A percentile compares a stretch with the other conserved stretches of the same genome.
These are phyloP conservation scores for Hippocampus barbouri DNA, from an alignment of 2,113 vertebrate genomes.

Conservation along the genomic window DNA sequence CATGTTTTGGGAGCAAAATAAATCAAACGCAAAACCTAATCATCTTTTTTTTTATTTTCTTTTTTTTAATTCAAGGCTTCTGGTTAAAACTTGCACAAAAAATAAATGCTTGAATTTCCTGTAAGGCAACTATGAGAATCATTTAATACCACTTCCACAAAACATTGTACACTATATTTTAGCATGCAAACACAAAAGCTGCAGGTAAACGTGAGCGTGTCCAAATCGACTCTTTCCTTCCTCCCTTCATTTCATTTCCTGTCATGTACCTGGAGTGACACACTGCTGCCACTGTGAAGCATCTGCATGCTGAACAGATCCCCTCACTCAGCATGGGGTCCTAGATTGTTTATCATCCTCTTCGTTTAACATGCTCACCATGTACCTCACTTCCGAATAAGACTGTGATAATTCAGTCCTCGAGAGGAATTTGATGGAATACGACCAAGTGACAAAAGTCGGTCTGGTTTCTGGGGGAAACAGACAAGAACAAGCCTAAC, in stretches of 20 bases:
- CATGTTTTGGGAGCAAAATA: not conserved
- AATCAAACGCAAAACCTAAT: too few species aligned
- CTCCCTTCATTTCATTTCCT: too few species aligned
- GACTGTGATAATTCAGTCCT: slow-evolving; percentile 48
- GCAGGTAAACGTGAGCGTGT: slow-evolving; percentile 12
- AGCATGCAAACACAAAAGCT: slow-evolving; percentile 7
- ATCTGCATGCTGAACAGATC: slow-evolving; percentile 34
- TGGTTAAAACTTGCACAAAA: not conserved
- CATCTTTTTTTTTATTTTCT: too few species aligned
- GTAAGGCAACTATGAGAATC: too few species aligned
- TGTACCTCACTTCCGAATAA: slow-evolving; percentile 47
- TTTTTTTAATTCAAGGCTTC: too few species aligned
- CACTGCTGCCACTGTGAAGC: slow-evolving; percentile 19
- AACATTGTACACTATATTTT: not conserved
- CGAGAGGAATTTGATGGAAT: slow-evolving; percentile 41
- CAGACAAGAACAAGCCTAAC: slow-evolving; percentile 26
- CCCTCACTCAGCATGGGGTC: slow-evolving; percentile 26
- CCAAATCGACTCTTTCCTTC: too few species aligned
- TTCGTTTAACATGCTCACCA: slow-evolving; percentile 49
- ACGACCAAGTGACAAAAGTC: slow-evolving; percentile 15
- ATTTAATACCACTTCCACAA: not conserved
- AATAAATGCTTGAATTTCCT: too few species aligned
- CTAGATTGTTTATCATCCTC: slow-evolving; percentile 31
- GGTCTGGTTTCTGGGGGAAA: slow-evolving; percentile 25
- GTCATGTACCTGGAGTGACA: slow-evolving; percentile 2